Evolutionary conservation across 2,888 invertebrate species (phyloP).

Genomic region (Sarcophaga caerulescens): DNA sequence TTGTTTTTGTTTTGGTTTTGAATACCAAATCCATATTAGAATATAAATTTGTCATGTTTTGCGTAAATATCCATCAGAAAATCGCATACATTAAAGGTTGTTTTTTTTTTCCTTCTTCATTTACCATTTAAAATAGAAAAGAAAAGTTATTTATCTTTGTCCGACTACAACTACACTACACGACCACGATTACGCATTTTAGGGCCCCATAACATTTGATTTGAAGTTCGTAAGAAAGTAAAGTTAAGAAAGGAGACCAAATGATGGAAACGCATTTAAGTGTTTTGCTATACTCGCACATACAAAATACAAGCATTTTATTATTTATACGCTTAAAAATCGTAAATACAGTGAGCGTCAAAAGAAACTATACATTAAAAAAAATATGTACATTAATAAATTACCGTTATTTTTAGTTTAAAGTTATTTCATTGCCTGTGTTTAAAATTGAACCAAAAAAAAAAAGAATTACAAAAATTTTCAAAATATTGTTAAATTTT

Average conservation of each 20-base stretch:
- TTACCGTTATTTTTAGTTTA: too few species aligned
- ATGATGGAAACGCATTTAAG: conserved; percentile 59
- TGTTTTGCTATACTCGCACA: conserved; percentile 41
- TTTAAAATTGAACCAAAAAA: too few species aligned
- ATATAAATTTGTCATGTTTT: conserved; percentile 55
- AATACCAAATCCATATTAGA: not conserved
- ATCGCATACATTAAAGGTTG: not conserved
- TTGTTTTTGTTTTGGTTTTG: not conserved
- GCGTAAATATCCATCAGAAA: conserved; percentile 2
- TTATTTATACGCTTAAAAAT: conserved; percentile 52
- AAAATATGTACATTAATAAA: too few species aligned
- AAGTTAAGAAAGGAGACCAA: conserved; percentile 18
- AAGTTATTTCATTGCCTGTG: too few species aligned
- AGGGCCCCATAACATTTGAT: conserved; percentile 44
- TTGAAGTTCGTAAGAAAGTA: conserved; percentile 5
- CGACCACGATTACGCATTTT: not conserved
- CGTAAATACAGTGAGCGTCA: not conserved
- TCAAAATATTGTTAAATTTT: too few species aligned
- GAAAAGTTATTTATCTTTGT: conserved; percentile 64
- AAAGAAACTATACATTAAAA: too few species aligned
- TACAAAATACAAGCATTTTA: conserved; percentile 32
- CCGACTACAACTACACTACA: conserved; percentile 17
- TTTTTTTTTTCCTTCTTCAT: not conserved
- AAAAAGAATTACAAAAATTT: too few species aligned
- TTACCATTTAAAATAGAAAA: not conserved